These are phyloP conservation scores for Masnerella sp. DNA, from an alignment of 2,888 invertebrate genomes.

Conservation along the genomic window DNA sequence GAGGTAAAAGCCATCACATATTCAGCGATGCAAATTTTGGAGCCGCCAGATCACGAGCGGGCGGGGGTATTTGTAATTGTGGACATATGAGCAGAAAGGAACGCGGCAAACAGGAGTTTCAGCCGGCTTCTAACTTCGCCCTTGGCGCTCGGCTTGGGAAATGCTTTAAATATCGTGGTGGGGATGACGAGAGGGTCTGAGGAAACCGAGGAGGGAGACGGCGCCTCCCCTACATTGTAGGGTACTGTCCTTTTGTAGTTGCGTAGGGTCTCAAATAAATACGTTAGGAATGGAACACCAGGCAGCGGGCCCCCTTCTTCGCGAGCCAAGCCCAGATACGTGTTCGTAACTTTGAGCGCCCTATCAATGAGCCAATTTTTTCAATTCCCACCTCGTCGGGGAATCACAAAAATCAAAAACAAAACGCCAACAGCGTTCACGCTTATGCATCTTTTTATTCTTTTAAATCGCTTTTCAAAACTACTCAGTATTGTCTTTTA, in stretches of 20 bases:
- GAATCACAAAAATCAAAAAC: slow-evolving; percentile 14
- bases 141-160: slow-evolving; percentile 58
- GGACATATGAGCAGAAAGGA: slow-evolving; percentile 85
- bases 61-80: slow-evolving; percentile 98
- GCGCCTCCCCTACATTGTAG: slow-evolving; percentile 66
- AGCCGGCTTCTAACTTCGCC: slow-evolving; percentile 61
- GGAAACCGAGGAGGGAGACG: slow-evolving; percentile 55
- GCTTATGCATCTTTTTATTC: slow-evolving; percentile 9
- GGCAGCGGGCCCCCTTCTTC: slow-evolving; percentile 74
- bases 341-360: slow-evolving; percentile 51
- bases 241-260: slow-evolving; percentile 73
- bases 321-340: slow-evolving; percentile 63
- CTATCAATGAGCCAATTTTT: slow-evolving; percentile 37
- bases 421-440: background rate
- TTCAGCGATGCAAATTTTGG: slow-evolving; percentile 97
- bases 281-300: slow-evolving; percentile 74
- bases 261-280: slow-evolving; percentile 75
- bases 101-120: slow-evolving; percentile 52
- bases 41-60: slow-evolving; percentile 83
- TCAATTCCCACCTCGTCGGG: slow-evolving; percentile 5
- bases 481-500: slow-evolving; percentile 21
- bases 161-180: slow-evolving; percentile 59
- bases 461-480: slow-evolving; percentile 21
- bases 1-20: slow-evolving; percentile 99
- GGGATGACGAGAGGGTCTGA: slow-evolving; percentile 62